Evolutionary conservation across 2,797 vertebrate genomes (phyloP), one percentile per base, ranked within the genome.

Genomic region (Margarornis squamiger): DNA sequence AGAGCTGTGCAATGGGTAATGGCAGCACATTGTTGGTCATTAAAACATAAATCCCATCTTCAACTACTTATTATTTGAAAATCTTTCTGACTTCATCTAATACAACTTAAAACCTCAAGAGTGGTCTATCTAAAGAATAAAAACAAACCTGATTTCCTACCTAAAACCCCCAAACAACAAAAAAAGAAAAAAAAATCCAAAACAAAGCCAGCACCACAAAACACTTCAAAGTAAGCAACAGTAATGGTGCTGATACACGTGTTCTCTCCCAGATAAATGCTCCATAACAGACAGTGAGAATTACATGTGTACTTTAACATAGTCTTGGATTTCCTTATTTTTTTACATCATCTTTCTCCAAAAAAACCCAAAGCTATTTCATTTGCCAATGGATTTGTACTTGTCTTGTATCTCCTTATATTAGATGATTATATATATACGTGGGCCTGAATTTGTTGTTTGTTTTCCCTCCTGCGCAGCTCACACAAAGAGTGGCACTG

Each of bases 401-500:
- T 92, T 92, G 51, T 89, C 94, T 92, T 71, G 86, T 95, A 93
- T 43, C 39, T 81, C 58, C 66, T 80, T 91, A 59, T 72, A 76
- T 91, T 67, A 83, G 91, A 93, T 97, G 91, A 94, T 88, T 96
- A 93, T 90, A 68, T 94, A 95, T 94, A 73, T 77, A 67, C 3
- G 12, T 81, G 70, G 67, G 70, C 79, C 72, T 94, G 92, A 97
- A 97, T 92, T 91, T 83, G 87, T 75, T 95, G 95, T 97, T 97
- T 96, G 81, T 87, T 96, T 95, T 97, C 67, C 83, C 74, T 94
- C 72, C 77, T 77, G 30, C 71, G 62, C 63, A 91, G 68, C 86
- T 88, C 89, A 94, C 92, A 93, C 83, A 93, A 97, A 97, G 58
- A 45, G 91, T 95, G 95, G 95, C 92, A 94, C 91, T 96, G 86